Conservation (phyloP, 2,888 invertebrate species). For the Abrostola triplasia region DNA sequence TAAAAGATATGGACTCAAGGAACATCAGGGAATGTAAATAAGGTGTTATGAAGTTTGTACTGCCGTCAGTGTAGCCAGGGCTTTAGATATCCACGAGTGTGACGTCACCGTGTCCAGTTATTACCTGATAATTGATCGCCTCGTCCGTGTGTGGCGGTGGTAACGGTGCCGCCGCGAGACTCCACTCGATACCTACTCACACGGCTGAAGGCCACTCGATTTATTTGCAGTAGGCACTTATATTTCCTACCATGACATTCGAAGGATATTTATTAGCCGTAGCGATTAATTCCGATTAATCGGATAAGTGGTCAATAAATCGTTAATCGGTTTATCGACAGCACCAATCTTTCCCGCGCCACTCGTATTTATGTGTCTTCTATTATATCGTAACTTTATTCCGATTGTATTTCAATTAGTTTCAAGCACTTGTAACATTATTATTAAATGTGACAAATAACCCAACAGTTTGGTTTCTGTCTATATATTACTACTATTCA, state of each 20-base stretch:
- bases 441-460: background rate
- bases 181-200: background rate
- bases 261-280: slow-evolving; percentile 13
- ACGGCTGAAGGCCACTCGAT: slow-evolving; percentile 1
- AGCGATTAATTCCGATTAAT: slow-evolving; percentile 30
- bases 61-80: background rate
- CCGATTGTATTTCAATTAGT: background rate
- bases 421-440: background rate
- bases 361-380: slow-evolving; percentile 17
- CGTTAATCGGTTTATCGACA: slow-evolving; percentile 33
- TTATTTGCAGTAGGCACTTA: background rate
- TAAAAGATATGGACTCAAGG: too few relatives aligned
- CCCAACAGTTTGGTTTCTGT: too few relatives aligned
- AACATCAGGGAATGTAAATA: too few relatives aligned
- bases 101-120: slow-evolving; percentile 28
- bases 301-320: slow-evolving; percentile 40
- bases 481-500: too few relatives aligned
- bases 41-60: too few relatives aligned
- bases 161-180: slow-evolving; percentile 17
- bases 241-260: background rate
- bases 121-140: slow-evolving; percentile 33
- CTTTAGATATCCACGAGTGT: background rate
- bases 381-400: slow-evolving; percentile 17
- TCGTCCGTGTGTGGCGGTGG: slow-evolving; percentile 3
- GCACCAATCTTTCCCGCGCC: slow-evolving; percentile 36